Base-by-base conservation (phyloP, 2,888 invertebrate genomes). In the Argyra leucocephala region DNA sequence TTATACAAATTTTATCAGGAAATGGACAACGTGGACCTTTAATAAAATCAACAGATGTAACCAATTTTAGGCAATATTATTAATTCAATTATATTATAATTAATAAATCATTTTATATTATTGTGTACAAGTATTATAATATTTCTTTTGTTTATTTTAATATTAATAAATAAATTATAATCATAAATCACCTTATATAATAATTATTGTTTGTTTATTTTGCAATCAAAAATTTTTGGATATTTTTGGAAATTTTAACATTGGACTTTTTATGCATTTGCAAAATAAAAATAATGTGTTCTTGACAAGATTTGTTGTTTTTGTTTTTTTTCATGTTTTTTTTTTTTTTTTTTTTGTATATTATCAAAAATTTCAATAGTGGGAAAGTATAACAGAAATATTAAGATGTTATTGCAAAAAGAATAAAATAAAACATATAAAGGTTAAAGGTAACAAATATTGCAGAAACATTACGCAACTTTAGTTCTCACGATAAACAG, bases 1-100 rank as follows among this genome's bases (percentile, higher is more conserved):
- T 78, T 22, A 78, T 78, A 61, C 78, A 78, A 65, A 76, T 76
- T 62, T 67, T 78, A 22, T 73, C 75, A 62, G 78, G 75, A 7
- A 77, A 76, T 67, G 73, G 74, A 58, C 74, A 72, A 62, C 76
- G 64, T 22, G 62, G 65, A 22, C 62, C 60, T 48, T n/a, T 48
- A 48, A 48, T 48, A 2, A 48, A 48, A 48, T 31, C 31, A 31
- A 31, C 12, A 31, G 31, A 31, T 31, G 10, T 12, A 31, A 10
- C 9, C 7, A 31, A 31, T 31, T 10, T 31, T 31, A 31, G 3
- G 12, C 31, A 31, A 31, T 31, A 31, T 31, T 31, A 10, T 31
- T 31, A 31, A 6, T 26, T 26, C 9, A 4, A 31, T 31, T 6
- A 31, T 6, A 31, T 10, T 12, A 31, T 4, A 31, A 31, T 6